These are phyloP conservation scores for Magallana nippona DNA, from an alignment of 2,888 invertebrate species.

Conservation along the genomic window DNA sequence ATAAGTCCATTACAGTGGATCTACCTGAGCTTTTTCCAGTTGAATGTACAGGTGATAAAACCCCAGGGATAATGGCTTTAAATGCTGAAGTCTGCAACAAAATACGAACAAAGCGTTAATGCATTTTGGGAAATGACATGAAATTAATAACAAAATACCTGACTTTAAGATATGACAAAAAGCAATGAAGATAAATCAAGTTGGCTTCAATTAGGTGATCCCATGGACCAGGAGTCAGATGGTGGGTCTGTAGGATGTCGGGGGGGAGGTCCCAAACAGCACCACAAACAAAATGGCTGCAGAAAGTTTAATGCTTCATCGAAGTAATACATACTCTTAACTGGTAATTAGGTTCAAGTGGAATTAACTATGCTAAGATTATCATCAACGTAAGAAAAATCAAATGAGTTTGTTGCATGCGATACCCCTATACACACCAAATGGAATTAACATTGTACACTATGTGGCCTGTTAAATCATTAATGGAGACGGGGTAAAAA, in stretches of 20 bases:
- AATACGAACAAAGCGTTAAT: slow-evolving; percentile 18
- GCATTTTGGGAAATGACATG: slow-evolving; percentile 23
- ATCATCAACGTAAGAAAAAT: neutral
- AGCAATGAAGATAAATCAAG: slow-evolving; percentile 29
- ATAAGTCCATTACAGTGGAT: neutral
- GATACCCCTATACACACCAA: neutral
- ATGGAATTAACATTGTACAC: neutral
- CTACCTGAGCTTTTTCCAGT: slow-evolving; percentile 61
- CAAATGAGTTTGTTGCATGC: slow-evolving; percentile 10
- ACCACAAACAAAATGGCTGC: neutral
- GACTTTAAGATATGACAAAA: slow-evolving; percentile 24
- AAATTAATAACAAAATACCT: slow-evolving; percentile 12
- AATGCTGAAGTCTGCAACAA: slow-evolving; percentile 59
- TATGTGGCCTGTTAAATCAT: slow-evolving; percentile 1
- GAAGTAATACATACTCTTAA: neutral
- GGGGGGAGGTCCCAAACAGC: neutral
- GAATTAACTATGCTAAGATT: neutral
- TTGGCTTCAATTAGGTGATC: neutral
- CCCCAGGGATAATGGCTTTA: slow-evolving; percentile 61
- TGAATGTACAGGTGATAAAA: slow-evolving; percentile 64
- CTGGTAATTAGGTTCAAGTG: neutral
- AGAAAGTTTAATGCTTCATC: neutral
- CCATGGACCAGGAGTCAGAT: neutral
- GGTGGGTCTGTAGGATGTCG: neutral
- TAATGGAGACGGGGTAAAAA: neutral